phyloP scores from a whole-genome alignment of 2,888 invertebrate genomes.

The Bellardia bayeri region DNA sequence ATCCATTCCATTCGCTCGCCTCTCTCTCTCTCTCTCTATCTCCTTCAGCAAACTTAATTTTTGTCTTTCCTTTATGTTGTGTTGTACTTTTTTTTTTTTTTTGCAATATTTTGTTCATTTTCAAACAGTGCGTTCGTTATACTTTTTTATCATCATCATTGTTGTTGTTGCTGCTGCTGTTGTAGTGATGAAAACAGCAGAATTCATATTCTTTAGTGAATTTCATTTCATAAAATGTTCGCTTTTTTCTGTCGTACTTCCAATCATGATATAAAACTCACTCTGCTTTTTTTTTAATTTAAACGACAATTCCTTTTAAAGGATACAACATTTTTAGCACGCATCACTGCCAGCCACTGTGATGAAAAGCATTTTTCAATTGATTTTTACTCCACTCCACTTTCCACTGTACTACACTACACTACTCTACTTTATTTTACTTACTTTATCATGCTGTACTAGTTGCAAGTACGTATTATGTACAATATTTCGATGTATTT shows the following conservation, averaged over 20 bases:
- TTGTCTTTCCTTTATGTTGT: conserved; percentile 13
- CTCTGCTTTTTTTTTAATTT: conserved; percentile 43
- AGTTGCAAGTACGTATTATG: not conserved
- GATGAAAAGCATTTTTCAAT: conserved; percentile 73
- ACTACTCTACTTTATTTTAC: not conserved
- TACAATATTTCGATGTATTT: conserved; percentile 6
- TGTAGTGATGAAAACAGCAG: conserved; percentile 58
- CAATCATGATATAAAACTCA: conserved; percentile 66
- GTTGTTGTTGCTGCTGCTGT: conserved; percentile 30
- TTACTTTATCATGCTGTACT: conserved; percentile 17
- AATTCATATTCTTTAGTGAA: conserved; percentile 66
- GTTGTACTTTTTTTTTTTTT: conserved; percentile 24
- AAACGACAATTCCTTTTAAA: conserved; percentile 73
- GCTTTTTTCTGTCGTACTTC: conserved; percentile 72
- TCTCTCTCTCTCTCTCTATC: not conserved
- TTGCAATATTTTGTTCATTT: conserved; percentile 59
- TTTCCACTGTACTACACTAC: not conserved
- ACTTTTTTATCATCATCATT: conserved; percentile 39
- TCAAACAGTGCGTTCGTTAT: conserved; percentile 58
- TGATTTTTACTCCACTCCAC: conserved; percentile 63
- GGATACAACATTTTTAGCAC: conserved; percentile 70
- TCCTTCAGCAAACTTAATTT: conserved; percentile 30
- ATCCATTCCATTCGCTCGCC: conserved; percentile 60
- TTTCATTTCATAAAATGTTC: conserved; percentile 78
- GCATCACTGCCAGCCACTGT: conserved; percentile 72